Conservation (phyloP, 2,888 invertebrate genomes). For the Nudaria mundana region DNA sequence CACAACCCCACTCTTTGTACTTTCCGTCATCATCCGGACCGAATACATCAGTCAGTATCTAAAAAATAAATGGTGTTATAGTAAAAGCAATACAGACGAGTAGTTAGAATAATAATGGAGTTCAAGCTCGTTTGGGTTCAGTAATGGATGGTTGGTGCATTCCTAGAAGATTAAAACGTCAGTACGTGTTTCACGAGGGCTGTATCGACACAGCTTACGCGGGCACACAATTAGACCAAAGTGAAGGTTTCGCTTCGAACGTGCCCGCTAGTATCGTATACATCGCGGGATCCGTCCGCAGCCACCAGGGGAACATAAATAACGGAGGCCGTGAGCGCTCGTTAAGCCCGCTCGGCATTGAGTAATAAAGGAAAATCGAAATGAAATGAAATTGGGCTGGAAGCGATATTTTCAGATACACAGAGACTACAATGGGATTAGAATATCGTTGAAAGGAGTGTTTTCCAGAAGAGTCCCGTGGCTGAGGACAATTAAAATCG, state of each 20-base stretch:
- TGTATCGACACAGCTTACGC: conserved; percentile 69
- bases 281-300: conserved; percentile 76
- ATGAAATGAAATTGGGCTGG: conserved; percentile 80
- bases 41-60: conserved; percentile 91
- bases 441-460: conserved; percentile 65
- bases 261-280: conserved; percentile 68
- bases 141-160: conserved; percentile 35
- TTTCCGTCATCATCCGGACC: conserved; percentile 79
- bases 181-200: conserved; percentile 44
- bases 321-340: conserved; percentile 75
- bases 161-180: conserved; percentile 59
- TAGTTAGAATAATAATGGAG: conserved; percentile 7
- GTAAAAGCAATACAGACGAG: no score
- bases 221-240: conserved; percentile 72
- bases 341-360: conserved; percentile 77
- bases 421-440: conserved; percentile 69
- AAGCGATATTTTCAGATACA: conserved; percentile 77
- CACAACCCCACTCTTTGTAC: conserved; percentile 79
- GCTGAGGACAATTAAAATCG: conserved; percentile 72
- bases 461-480: conserved; percentile 58
- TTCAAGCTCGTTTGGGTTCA: conserved; percentile 19
- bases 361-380: conserved; percentile 82
- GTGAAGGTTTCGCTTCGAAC: conserved; percentile 66
- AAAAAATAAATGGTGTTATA: conserved; percentile 35
- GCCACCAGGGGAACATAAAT: conserved; percentile 80